Evolutionary conservation across 2,113 vertebrate species (phyloP), one percentile per base, ranked within the genome.

Genomic region (Dicaeum eximium): DNA sequence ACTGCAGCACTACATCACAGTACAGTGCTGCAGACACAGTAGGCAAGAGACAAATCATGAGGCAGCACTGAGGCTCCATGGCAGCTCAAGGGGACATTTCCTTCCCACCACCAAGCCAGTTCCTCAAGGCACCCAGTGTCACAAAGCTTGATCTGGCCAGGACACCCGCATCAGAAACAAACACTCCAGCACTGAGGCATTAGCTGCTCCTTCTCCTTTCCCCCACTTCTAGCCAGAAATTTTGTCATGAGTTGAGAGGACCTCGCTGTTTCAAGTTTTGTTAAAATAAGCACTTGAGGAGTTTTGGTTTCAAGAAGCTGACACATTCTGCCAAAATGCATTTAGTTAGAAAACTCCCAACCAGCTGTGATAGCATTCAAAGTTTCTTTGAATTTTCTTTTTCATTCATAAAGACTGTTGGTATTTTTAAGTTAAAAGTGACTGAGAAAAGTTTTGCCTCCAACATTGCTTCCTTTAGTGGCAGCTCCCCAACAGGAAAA

Each of bases 21-120:
- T 3, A 19, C 15, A 1, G 4, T 15, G 6, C 9, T 12, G 58
- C 4, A 4, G 48, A 5, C 1, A 0, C 37, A 13, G 22, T 0
- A 6, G 38, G 44, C 56, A 79, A 73, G 58, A 48, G 50, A 73
- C 8, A 35, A 51, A 28, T 8, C n/a, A 27, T 17, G 15, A 65
- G 22, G 13, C 25, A 80, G 66, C 79, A 5, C 25, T 13, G 27
- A 64, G 25, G 24, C 31, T 86, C 72, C 24, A 1, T 56, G n/a
- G 22, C 54, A 83, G n/a, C 77, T 51, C 9, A 40, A 65, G 48
- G 35, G 20, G 50, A 58, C 45, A 21, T 17, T 56, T 9, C n/a
- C 23, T 31, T 60, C 18, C 87, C 57, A 75, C 12, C 56, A 73
- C 14, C 37, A 44, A 77, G 19, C 8, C 53, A 65, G 25, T n/a